Evolutionary conservation across 2,888 invertebrate species (phyloP).

Genomic region (Cacoxenus indagator): DNA sequence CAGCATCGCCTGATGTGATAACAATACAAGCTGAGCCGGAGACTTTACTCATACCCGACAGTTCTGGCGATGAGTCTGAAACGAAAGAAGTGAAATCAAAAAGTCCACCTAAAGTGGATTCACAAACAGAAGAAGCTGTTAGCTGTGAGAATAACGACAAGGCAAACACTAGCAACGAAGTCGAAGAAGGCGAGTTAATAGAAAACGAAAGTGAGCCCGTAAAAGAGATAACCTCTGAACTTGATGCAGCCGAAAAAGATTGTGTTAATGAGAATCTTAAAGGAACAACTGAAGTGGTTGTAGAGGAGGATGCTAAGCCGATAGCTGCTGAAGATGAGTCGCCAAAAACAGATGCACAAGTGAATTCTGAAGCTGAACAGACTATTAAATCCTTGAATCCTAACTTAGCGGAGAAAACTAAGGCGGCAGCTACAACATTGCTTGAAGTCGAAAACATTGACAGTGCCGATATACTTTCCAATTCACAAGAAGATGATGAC

Average conservation of each 20-base stretch:
- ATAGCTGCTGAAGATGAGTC: background rate
- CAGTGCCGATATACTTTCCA: constrained; percentile 68
- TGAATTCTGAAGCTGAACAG: background rate
- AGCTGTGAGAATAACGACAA: background rate
- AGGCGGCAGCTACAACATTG: background rate
- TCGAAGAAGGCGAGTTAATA: constrained; percentile 40
- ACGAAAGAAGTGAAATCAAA: constrained; percentile 7
- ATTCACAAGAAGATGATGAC: constrained; percentile 68
- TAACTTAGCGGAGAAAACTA: background rate
- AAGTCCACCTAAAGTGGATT: background rate
- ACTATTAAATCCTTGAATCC: background rate
- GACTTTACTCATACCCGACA: constrained; percentile 73
- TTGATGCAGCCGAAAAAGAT: background rate
- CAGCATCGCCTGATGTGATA: constrained; percentile 69
- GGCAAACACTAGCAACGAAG: constrained; percentile 29
- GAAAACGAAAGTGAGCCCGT: constrained; percentile 18
- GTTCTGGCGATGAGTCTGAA: constrained; percentile 69
- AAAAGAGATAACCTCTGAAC: background rate
- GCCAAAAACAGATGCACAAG: background rate
- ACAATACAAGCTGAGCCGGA: constrained; percentile 70
- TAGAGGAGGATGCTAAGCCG: background rate
- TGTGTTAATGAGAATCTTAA: background rate
- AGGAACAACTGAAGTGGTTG: background rate
- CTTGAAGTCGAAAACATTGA: constrained; percentile 32
- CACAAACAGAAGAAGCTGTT: background rate